Conservation (phyloP, 2,113 vertebrate genomes). For the Serinus canaria region DNA sequence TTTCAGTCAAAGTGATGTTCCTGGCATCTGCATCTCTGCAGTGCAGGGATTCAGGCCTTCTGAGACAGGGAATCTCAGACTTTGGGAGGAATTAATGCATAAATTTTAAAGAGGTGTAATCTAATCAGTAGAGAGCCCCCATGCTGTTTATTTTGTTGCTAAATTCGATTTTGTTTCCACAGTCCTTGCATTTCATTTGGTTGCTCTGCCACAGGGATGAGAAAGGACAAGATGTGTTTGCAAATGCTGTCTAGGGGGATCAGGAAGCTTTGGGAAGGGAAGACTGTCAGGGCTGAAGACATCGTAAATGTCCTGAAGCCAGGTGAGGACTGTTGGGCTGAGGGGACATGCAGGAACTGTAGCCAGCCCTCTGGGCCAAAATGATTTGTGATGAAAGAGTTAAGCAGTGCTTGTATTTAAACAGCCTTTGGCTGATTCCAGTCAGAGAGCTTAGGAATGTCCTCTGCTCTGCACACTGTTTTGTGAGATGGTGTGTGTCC, state of each 20-base stretch:
- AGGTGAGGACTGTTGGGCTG: background rate
- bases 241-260: background rate
- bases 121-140: slow-evolving; percentile 40
- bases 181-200: slow-evolving; percentile 17
- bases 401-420: background rate
- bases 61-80: background rate
- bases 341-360: background rate
- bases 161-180: slow-evolving; percentile 27
- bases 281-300: background rate
- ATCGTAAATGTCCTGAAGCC: background rate
- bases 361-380: background rate
- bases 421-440: background rate
- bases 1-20: background rate
- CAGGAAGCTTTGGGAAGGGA: background rate
- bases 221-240: slow-evolving; percentile 8
- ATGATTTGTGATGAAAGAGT: background rate
- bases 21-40: background rate
- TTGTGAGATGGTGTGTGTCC: background rate
- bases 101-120: slow-evolving; percentile 13
- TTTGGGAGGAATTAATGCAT: slow-evolving; percentile 14
- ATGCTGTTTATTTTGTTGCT: slow-evolving; percentile 51
- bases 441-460: background rate
- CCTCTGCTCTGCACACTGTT: background rate
- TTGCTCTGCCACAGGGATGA: background rate
- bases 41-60: background rate